phyloP scores from a whole-genome alignment of 1,140 invertebrate genomes.

The Drosophila ohnishii region DNA sequence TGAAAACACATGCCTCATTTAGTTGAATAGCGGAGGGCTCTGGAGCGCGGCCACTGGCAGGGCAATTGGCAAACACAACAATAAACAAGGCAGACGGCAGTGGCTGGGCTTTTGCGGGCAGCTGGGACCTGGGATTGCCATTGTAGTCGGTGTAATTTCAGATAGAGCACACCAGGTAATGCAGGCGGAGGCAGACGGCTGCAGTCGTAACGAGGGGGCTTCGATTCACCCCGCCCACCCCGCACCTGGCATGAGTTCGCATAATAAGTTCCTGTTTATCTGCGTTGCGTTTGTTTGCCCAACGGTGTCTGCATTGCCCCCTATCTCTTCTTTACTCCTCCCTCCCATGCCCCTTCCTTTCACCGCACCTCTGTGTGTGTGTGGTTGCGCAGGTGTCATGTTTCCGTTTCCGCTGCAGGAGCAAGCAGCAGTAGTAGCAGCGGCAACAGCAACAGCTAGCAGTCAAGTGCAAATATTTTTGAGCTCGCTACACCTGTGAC shows the following conservation, averaged over 20 bases:
- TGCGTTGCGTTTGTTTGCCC: slow-evolving; percentile 66
- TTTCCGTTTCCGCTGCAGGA: slow-evolving; percentile 71
- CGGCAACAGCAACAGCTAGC: slow-evolving; percentile 36
- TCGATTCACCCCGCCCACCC: slow-evolving; percentile 3
- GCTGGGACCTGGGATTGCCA: slow-evolving; percentile 20
- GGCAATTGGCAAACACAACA: slow-evolving; percentile 71
- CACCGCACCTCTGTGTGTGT: slow-evolving; percentile 28
- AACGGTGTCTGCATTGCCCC: slow-evolving; percentile 30
- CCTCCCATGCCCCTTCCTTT: not conserved
- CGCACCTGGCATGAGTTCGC: slow-evolving; percentile 65
- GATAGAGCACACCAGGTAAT: slow-evolving; percentile 54
- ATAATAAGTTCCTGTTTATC: slow-evolving; percentile 80
- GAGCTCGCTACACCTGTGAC: slow-evolving; percentile 20
- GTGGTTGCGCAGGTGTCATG: slow-evolving; percentile 71
- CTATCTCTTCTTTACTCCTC: not conserved
- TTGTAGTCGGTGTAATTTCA: slow-evolving; percentile 67
- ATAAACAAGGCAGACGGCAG: slow-evolving; percentile 49
- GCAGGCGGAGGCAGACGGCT: slow-evolving; percentile 9
- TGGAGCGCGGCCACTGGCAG: slow-evolving; percentile 11
- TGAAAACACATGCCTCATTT: slow-evolving; percentile 58
- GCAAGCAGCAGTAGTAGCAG: slow-evolving; percentile 24
- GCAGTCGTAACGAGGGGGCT: slow-evolving; percentile 17
- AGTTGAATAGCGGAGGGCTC: not conserved
- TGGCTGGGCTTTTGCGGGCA: slow-evolving; percentile 32
- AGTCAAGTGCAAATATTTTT: slow-evolving; percentile 73